Conservation (phyloP, 2,888 invertebrate genomes). For the Drosophila fulvimacula region DNA sequence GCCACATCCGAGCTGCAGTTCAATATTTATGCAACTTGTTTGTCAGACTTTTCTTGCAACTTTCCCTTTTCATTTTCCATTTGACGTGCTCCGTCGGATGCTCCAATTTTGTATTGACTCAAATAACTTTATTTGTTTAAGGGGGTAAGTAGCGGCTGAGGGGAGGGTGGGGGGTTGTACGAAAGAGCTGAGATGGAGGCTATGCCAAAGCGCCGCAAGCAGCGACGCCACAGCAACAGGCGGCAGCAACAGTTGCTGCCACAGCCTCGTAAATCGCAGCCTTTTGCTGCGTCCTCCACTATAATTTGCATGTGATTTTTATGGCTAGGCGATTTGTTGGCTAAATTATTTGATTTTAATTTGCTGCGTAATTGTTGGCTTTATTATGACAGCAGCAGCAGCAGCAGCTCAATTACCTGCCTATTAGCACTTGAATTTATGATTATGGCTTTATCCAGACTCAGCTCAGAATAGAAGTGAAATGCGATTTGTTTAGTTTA, state of each 20-base stretch:
- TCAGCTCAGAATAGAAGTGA: conserved; percentile 21
- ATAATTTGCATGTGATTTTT: conserved; percentile 84
- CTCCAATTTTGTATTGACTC: conserved; percentile 70
- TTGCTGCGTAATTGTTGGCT: conserved; percentile 81
- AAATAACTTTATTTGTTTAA: conserved; percentile 79
- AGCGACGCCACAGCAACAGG: conserved; percentile 15
- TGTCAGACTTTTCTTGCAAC: conserved; percentile 42
- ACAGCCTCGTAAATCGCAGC: conserved; percentile 61
- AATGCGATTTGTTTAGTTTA: not conserved
- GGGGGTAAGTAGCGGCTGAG: conserved; percentile 11
- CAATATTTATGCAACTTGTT: conserved; percentile 71
- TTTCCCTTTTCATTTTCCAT: conserved; percentile 64
- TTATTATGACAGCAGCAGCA: conserved; percentile 34
- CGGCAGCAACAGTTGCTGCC: conserved; percentile 13
- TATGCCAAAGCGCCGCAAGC: conserved; percentile 57
- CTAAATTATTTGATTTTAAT: conserved; percentile 84
- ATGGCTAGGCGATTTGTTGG: conserved; percentile 76
- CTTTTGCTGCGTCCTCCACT: conserved; percentile 45
- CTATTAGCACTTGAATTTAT: conserved; percentile 66
- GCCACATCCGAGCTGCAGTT: conserved; percentile 28
- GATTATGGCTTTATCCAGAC: conserved; percentile 62
- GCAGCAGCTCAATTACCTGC: conserved; percentile 35
- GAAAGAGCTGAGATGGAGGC: conserved; percentile 49
- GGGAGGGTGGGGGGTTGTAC: rapidly evolving
- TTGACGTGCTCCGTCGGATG: conserved; percentile 55